A percentile compares a stretch with the other conserved stretches of the same genome.
Evolutionary conservation across 2,113 vertebrate species (phyloP).

Genomic region (Stercorarius parasiticus): DNA sequence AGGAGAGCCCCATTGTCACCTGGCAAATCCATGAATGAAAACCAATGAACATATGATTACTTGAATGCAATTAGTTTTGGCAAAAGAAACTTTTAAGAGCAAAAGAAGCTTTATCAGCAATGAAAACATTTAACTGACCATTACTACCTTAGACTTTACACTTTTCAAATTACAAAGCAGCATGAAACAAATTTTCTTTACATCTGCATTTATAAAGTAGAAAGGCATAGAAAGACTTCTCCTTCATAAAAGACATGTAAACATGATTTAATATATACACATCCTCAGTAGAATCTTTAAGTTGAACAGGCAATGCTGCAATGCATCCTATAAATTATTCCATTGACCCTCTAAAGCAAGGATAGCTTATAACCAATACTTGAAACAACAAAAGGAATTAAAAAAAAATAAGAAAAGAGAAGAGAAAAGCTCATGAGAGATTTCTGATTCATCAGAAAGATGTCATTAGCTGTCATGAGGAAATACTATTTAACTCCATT

Average conservation of each 20-base stretch:
- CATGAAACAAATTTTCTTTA: neutral
- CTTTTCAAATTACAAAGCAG: neutral
- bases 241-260: neutral
- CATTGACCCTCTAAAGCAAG: neutral
- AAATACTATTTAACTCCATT: neutral
- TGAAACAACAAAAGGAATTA: neutral
- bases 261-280: neutral
- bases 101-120: neutral
- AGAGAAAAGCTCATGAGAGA: neutral
- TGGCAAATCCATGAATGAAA: neutral
- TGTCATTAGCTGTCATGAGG: neutral
- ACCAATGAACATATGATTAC: neutral
- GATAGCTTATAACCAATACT: neutral
- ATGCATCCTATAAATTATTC: neutral
- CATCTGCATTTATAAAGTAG: neutral
- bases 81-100: neutral
- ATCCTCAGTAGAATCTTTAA: neutral
- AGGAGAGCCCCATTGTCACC: neutral
- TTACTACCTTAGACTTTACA: neutral
- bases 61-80: neutral
- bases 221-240: neutral
- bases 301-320: neutral
- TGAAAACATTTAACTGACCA: neutral
- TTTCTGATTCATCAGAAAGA: neutral
- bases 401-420: neutral